Conservation (phyloP, 2,888 invertebrate species). For the Horisme vitalbata region DNA sequence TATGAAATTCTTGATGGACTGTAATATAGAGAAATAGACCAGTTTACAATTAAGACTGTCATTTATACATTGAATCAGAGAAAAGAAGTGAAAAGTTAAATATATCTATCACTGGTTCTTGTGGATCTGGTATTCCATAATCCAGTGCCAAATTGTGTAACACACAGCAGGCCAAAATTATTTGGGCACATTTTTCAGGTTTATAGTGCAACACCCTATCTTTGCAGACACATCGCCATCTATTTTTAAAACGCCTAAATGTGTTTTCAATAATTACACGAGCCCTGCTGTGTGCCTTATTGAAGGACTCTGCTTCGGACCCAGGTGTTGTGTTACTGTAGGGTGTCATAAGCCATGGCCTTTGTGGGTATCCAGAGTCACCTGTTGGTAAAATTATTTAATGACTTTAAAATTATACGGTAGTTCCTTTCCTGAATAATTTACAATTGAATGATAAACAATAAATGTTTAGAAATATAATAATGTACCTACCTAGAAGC, state of each 20-base stretch:
- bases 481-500: too few species aligned
- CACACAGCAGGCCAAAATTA: slow-evolving; percentile 28
- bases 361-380: not conserved
- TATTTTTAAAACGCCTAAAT: not conserved
- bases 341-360: too few species aligned
- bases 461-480: too few species aligned
- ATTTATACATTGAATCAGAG: too few species aligned
- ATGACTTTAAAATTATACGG: too few species aligned
- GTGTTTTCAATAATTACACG: slow-evolving; percentile 1
- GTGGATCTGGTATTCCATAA: not conserved
- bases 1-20: too few species aligned
- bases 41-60: too few species aligned
- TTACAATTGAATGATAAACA: too few species aligned
- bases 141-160: not conserved
- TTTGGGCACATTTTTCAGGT: slow-evolving; percentile 36
- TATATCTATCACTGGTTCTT: not conserved
- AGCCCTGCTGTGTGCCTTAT: not conserved
- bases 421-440: too few species aligned
- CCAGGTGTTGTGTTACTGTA: not conserved
- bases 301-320: not conserved
- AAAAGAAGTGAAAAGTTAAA: too few species aligned
- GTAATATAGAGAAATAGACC: too few species aligned
- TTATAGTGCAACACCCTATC: slow-evolving; percentile 35
- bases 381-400: too few species aligned
- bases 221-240: slow-evolving; percentile 38